Evolutionary conservation across 1,140 invertebrate genomes (phyloP), one percentile per base, ranked within the genome.

Genomic region (Campoletis sonorensis): DNA sequence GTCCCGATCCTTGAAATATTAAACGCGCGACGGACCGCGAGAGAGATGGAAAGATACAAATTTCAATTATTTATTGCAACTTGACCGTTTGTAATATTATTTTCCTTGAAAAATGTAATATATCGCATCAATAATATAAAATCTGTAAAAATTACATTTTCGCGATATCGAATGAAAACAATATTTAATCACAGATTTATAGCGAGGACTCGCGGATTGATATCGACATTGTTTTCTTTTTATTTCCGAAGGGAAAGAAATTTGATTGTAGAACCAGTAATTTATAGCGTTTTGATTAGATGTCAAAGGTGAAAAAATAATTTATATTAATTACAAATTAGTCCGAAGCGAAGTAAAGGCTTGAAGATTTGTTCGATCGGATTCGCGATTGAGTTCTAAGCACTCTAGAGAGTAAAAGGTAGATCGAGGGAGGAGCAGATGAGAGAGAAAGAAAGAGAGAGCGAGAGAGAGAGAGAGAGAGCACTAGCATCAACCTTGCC

Each of bases 1-100:
- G 40, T 49, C 73, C 73, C 73, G 72, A 49, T 75, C 72, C 26
- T 49, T 81, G 23, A 83, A 81, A 83, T 81, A 79, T 81, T 79
- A 76, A 83, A 16, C 37, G 13, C 40, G 67, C 73, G 81, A 81
- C 78, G 70, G 79, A 72, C 72, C 79, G 71, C 26, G 37, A 78
- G 78, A 33, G 27, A 33, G 26, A 33, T 1, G 4, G 26, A 27
- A 33, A 68, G 27, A 30, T 27, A 33, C 64, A 15, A 27, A 68
- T 13, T 1, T 18, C 30, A 68, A 68, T 68, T 68, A 68, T 68
- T 33, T 68, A 30, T 68, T 27, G 64, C 1, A 4, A 68, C 64
- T 68, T 68, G 64, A 68, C 64, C 64, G 64, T 68, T 33, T 27
- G 26, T 18, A 68, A 68, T 15, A 68, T 68, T 30, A 68, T 68